A percentile compares a stretch with the other conserved stretches of the same genome.
phyloP scores from a whole-genome alignment of 2,113 vertebrate species.

The Percopsis transmontana region DNA sequence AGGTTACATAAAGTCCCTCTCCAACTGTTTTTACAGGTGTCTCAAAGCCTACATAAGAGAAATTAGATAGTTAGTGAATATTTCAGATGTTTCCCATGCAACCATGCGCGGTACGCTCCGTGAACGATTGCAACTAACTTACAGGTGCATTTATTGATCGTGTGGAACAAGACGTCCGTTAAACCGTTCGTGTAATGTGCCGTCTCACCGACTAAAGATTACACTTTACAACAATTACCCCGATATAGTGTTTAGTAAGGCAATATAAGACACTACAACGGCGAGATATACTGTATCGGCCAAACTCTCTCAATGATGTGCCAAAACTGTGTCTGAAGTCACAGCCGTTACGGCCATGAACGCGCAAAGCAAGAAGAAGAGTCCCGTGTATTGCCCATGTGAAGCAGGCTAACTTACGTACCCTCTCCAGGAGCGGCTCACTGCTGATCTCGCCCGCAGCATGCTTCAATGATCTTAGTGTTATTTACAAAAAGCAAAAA shows the following conservation, averaged over 20 bases:
- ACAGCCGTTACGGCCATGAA: too few relatives aligned
- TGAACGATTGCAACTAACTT: too few relatives aligned
- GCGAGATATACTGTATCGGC: too few relatives aligned
- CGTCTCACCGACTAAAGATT: not conserved
- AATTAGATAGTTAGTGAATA: not conserved
- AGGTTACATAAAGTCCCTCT: not conserved
- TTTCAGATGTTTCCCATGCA: too few relatives aligned
- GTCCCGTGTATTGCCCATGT: slow-evolving; percentile 47
- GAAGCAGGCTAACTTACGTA: slow-evolving; percentile 55
- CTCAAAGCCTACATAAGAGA: not conserved
- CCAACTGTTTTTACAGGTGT: slow-evolving; percentile 14
- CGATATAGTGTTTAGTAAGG: too few relatives aligned
- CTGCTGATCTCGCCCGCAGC: slow-evolving; percentile 59
- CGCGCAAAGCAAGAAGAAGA: slow-evolving; percentile 11
- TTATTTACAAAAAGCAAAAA: not conserved
- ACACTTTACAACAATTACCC: not conserved
- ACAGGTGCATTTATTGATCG: too few relatives aligned
- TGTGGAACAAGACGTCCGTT: too few relatives aligned
- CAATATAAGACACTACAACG: too few relatives aligned
- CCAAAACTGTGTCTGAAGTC: too few relatives aligned
- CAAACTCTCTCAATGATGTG: too few relatives aligned
- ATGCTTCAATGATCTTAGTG: slow-evolving; percentile 25
- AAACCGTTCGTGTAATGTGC: too few relatives aligned
- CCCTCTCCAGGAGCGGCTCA: slow-evolving; percentile 65
- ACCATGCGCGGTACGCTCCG: too few relatives aligned